Evolutionary conservation across 2,113 vertebrate genomes (phyloP).

Genomic region (Delphinus delphis): DNA sequence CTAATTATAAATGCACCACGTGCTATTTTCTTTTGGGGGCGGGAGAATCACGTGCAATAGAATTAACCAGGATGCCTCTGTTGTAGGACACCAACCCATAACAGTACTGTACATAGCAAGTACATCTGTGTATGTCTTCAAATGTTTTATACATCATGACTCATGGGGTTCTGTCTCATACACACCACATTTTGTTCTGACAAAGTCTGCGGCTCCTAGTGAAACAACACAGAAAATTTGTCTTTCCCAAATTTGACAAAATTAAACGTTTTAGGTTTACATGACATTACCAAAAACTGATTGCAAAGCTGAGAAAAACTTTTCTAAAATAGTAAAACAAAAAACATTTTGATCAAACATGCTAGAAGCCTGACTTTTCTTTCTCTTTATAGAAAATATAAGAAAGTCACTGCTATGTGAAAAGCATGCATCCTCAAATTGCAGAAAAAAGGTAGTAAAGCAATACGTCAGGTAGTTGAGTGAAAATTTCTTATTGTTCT

Average conservation of each 20-base stretch:
- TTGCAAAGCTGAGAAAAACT: not conserved
- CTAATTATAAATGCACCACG: not conserved
- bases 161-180: not conserved
- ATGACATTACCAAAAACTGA: not conserved
- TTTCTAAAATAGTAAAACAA: not conserved
- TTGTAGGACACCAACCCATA: not conserved
- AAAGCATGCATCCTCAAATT: not conserved
- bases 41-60: not conserved
- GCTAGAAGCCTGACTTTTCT: not conserved
- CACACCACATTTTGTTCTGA: not conserved
- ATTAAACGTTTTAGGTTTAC: not conserved
- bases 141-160: not conserved
- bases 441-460: not conserved
- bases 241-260: not conserved
- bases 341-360: not conserved
- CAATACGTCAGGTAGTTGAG: not conserved
- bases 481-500: not conserved
- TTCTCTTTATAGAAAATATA: not conserved
- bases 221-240: not conserved
- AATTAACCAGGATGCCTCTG: not conserved
- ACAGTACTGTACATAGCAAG: not conserved
- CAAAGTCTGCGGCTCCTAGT: not conserved
- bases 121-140: accelerated
- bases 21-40: not conserved
- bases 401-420: not conserved